phyloP scores from a whole-genome alignment of 1,140 invertebrate genomes.

The Phymastichus coffea region DNA sequence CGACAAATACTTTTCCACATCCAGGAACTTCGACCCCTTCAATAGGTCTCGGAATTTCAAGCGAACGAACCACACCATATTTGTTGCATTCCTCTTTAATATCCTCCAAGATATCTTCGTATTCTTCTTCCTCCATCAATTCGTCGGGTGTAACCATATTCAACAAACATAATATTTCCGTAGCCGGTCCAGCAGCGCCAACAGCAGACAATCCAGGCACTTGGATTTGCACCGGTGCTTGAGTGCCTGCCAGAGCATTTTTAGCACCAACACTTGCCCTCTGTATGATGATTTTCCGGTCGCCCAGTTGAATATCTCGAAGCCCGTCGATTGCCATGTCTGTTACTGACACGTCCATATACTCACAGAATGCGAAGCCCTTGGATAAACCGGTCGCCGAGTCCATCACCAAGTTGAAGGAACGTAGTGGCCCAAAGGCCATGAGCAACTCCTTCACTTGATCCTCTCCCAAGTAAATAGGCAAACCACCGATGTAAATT shows the following conservation, averaged over 20 bases:
- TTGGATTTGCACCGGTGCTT: constrained; percentile 81
- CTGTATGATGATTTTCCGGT: constrained; percentile 98
- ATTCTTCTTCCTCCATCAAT: constrained; percentile 97
- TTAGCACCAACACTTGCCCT: constrained; percentile 93
- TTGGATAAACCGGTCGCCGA: constrained; percentile 96
- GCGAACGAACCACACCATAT: constrained; percentile 91
- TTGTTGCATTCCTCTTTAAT: constrained; percentile 98
- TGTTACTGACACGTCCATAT: constrained; percentile 94
- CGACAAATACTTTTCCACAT: constrained; percentile 98
- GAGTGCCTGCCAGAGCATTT: constrained; percentile 77
- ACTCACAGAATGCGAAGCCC: constrained; percentile 99
- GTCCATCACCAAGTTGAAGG: constrained; percentile 99
- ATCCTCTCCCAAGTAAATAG: constrained; percentile 99
- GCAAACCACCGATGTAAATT: constrained; percentile 99
- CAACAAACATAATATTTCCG: constrained; percentile 94
- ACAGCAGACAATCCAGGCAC: constrained; percentile 91
- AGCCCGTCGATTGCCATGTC: constrained; percentile 97
- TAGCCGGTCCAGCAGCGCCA: constrained; percentile 85
- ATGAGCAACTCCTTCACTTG: constrained; percentile 97
- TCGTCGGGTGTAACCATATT: constrained; percentile 99
- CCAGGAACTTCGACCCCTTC: constrained; percentile 97
- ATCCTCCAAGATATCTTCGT: constrained; percentile 98
- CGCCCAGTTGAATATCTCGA: constrained; percentile 99
- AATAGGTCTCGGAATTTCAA: constrained; percentile 97
- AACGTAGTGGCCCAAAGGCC: constrained; percentile 95